Percentiles rank a stretch among this genome's conserved stretches.
Conservation (phyloP, 2,888 invertebrate species). For the Autographa gamma region DNA sequence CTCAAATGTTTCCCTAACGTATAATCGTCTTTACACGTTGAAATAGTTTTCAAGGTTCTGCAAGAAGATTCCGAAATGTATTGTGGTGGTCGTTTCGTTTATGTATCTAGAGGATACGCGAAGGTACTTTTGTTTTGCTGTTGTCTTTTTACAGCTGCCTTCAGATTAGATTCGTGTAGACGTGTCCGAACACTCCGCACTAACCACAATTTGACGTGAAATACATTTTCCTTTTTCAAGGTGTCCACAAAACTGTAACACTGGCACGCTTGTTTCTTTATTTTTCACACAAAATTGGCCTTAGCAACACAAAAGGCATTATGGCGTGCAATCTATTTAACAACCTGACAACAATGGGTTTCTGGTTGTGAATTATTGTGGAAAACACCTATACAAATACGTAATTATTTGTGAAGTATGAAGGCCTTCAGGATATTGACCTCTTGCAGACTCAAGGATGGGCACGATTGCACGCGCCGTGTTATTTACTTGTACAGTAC, state of each 20-base stretch:
- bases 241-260: conserved; percentile 32
- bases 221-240: conserved; percentile 45
- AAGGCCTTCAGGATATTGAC: conserved; percentile 65
- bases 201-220: conserved; percentile 29
- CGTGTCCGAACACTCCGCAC: conserved; percentile 19
- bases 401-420: conserved; percentile 63
- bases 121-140: conserved; percentile 28
- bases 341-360: conserved; percentile 54
- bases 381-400: conserved; percentile 67
- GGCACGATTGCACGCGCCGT: conserved; percentile 48
- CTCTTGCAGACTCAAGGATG: conserved; percentile 64
- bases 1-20: conserved; percentile 40
- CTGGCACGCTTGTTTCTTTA: conserved; percentile 32
- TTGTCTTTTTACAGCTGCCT: conserved; percentile 35
- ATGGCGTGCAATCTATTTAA: conserved; percentile 47
- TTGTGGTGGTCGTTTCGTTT: conserved; percentile 34
- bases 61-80: conserved; percentile 31
- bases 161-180: conserved; percentile 16
- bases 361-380: conserved; percentile 57
- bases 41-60: conserved; percentile 40
- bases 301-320: conserved; percentile 46
- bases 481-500: conserved; percentile 55
- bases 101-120: conserved; percentile 26
- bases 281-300: conserved; percentile 33
- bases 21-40: conserved; percentile 29